Base-by-base conservation (phyloP, 2,797 vertebrate genomes). In the Stomatorhinus walkeri region DNA sequence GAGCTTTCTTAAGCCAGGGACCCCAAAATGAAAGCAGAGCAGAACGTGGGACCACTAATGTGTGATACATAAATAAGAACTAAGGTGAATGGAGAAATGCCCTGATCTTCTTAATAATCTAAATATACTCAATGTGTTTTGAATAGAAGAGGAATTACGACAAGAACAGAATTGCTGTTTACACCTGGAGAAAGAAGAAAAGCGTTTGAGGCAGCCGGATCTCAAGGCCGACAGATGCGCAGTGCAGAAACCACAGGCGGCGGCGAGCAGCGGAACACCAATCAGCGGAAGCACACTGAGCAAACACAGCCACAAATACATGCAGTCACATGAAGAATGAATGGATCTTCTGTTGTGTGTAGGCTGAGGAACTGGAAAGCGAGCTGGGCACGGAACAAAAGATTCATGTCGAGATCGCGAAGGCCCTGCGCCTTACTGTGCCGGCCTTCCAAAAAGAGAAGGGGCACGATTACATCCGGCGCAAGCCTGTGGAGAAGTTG, bases 141-240 rank as follows among this genome's bases (percentile, higher is more conserved):
- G 93, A 52, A 94, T 96, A 93, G 95, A 94, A 1, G 95, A 96
- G 91, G 94, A 97, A 89, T 93, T 95, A 86, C 91, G 91, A n/a
- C 95, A 94, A 91, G 94, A 97, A 89, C 94, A 96, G 90, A 93
- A 96, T 64, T 93, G 95, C 48, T 94, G 91, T 0, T 12, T 91
- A 89, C 95, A 97, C 92, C 94, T 97, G 92, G 96, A 97, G 93
- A 96, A 94, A 96, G 93, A 96, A 95, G 91, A 95, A 95, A 93
- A 93, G 95, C 2, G 91, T 92, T 94, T 91, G 94, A 96, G 91
- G 93, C 92, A 94, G 90, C 89, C 93, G 92, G 94, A 93, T n/a
- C 88, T 95, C 68, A 96, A 95, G 92, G 94, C 92, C 28, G 92
- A 91, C 0, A 95, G 95, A 89, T 91, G 90, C 59, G 94, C 89